Evolutionary conservation across 1,140 invertebrate genomes (phyloP).

Genomic region (Ericerus pela): DNA sequence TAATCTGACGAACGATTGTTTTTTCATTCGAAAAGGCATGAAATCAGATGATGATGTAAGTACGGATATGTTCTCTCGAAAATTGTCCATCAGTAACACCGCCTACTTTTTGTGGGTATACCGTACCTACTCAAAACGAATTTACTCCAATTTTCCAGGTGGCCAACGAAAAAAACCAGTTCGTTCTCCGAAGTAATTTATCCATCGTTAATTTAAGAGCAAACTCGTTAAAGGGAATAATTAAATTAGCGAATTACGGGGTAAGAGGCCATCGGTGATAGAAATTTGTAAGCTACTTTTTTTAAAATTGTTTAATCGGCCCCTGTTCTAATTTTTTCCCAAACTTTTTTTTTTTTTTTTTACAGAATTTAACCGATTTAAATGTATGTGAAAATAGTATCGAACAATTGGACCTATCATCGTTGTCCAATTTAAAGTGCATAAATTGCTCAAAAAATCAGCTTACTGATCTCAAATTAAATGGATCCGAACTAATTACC

Average conservation of each 20-base stretch:
- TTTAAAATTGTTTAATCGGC: no score
- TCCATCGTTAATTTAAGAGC: conserved; percentile 55
- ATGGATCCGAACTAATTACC: conserved; percentile 46
- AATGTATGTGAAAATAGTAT: conserved; percentile 67
- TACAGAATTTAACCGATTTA: conserved; percentile 50
- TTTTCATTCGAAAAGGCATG: no score
- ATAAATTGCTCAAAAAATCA: conserved; percentile 55
- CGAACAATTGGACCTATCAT: conserved; percentile 53
- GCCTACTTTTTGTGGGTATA: no score
- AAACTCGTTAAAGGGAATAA: conserved; percentile 61
- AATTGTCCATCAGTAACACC: no score
- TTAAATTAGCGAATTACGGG: conserved; percentile 66
- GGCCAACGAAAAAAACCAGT: no score
- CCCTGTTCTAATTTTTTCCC: not conserved
- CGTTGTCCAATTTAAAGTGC: conserved; percentile 48
- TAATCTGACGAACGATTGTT: no score
- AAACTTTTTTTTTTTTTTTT: conserved; percentile 20
- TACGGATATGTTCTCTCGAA: no score
- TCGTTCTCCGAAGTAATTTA: no score
- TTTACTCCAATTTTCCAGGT: no score
- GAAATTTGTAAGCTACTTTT: no score
- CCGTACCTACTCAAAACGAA: no score
- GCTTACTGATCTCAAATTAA: conserved; percentile 48
- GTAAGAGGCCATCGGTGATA: conserved; percentile 37
- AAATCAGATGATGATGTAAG: no score